These are phyloP conservation scores for Lepus americanus DNA, from an alignment of 2,113 vertebrate species.

Conservation along the genomic window DNA sequence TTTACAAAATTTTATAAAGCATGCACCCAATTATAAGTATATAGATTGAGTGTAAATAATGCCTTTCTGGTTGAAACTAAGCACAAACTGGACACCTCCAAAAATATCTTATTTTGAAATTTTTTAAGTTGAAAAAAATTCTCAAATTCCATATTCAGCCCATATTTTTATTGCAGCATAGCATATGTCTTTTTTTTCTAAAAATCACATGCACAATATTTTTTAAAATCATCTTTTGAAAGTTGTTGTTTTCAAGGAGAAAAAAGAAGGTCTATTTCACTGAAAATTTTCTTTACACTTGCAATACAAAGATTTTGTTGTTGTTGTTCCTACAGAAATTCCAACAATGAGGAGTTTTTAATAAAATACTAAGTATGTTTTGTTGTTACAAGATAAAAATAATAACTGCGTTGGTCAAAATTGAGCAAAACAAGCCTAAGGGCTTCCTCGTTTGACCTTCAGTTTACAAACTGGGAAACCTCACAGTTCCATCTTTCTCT, in stretches of 20 bases:
- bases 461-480: neutral
- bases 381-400: constrained; percentile 43
- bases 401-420: constrained; percentile 27
- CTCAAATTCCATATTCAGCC: neutral
- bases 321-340: constrained; percentile 33
- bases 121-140: neutral
- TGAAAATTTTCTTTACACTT: constrained; percentile 45
- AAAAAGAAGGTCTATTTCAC: neutral
- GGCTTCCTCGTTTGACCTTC: constrained; percentile 42
- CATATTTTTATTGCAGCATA: neutral
- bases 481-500: neutral
- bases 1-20: neutral
- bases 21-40: neutral
- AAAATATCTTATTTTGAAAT: constrained; percentile 23
- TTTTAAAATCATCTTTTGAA: constrained; percentile 1
- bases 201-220: constrained; percentile 38
- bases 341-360: constrained; percentile 43
- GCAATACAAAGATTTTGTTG: neutral
- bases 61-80: neutral
- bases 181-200: neutral
- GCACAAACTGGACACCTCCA: neutral
- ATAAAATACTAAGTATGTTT: constrained; percentile 21
- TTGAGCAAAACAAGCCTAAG: constrained; percentile 17
- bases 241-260: constrained; percentile 28
- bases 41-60: neutral